Base-by-base conservation (phyloP, 1,140 invertebrate species). In the Spodoptera frugiperda region DNA sequence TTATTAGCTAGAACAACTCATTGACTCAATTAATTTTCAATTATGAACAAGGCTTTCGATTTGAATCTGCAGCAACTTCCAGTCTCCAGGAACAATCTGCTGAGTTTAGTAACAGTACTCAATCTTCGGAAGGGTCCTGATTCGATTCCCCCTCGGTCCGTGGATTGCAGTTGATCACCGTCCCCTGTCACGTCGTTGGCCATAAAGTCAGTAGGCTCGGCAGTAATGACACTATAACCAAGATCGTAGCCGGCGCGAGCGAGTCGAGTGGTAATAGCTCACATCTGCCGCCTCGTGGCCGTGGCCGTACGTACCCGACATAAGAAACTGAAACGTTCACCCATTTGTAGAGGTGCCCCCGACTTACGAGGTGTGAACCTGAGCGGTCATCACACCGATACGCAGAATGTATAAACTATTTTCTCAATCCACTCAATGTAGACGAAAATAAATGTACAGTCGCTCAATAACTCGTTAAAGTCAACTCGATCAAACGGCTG, bases 91-190 rank as follows among this genome's bases (percentile, higher is more conserved):
- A 44, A 61, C n/a, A 63, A 63, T 63, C 59, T 63, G 9, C 5
- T 10, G n/a, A 39, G 14, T 39, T 61, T 1, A n/a, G 33, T 19
- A 63, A 44, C 33, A 39, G n/a, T 61, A 57, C 59, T 39, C 59
- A 61, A 63, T 63, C 59, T 46, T 49, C 44, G 11, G 19, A 48
- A 67, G 63, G 63, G 63, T 25, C 44, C 17, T n/a, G 33, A 67
- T n/a, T 67, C 63, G 63, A 49, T 67, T 49, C 63, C 61, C 19
- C 63, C 14, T 21, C 15, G 39, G 44, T 21, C 44, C 44, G 12
- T 48, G 63, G 48, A 67, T 67, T 67, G 63, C 63, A 67, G 63
- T 48, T 67, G 63, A 67, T 48, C 63, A 48, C 63, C 63, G 63
- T 67, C 63, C 63, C 63, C 63, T 67, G 63, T 49, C 63, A 63